Evolutionary conservation across 2,797 vertebrate genomes (phyloP), one percentile per base, ranked within the genome.

Genomic region (Mormyrus hasselquistii): DNA sequence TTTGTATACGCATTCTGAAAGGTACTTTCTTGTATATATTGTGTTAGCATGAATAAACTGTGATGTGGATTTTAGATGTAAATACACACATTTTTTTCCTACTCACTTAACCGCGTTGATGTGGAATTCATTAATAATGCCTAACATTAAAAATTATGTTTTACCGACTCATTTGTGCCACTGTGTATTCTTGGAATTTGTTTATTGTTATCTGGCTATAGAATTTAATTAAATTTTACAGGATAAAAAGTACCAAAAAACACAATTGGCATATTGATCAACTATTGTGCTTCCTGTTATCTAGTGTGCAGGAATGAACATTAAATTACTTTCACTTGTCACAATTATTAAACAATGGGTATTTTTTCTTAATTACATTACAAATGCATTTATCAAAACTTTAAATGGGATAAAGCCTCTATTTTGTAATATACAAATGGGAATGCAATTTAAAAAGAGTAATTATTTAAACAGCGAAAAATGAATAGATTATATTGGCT

Each of bases 51-150:
- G 98, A 94, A 94, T 95, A 93, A 96, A 94, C 95, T 96, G 96
- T 97, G 96, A 96, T 94, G 97, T 96, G 93, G 95, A 95, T 96
- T 95, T 96, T 97, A 97, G 96, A 96, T 98, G 97, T 98, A 98
- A 97, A 99, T 98, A 98, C 95, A 96, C 95, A 94, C 93, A 94
- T 94, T 93, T 93, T 93, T 93, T 94, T 94, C 95, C 96, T 95
- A 95, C 95, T 96, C 96, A 96, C 95, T 95, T 94, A 94, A 97
- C 96, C 96, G 96, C 96, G 97, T 97, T 98, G 96, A 96, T 96
- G 96, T 98, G 97, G 94, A 97, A 97, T 97, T 97, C 96, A 97
- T 97, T 95, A 97, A 96, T 97, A 97, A 96, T 95, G 96, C 96
- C 94, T 95, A 96, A 95, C 93, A 96, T 95, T 95, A 96, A 97